Percentiles rank a stretch among this genome's conserved stretches.
Evolutionary conservation across 2,113 vertebrate species (phyloP).

Genomic region (Hyla sarda): DNA sequence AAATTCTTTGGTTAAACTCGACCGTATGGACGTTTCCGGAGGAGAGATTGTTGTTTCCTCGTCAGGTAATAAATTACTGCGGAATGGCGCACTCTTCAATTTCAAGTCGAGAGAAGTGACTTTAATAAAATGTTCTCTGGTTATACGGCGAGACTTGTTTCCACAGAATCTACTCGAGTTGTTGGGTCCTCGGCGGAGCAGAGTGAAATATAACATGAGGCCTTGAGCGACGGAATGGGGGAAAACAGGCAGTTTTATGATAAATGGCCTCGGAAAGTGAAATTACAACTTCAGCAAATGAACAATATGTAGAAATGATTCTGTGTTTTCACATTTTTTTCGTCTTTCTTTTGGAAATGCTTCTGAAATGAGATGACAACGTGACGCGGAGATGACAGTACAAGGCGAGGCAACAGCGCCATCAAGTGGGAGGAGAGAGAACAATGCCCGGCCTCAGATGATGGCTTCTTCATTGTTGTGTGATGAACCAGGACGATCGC

Average conservation of each 20-base stretch:
- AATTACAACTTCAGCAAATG: conserved; percentile 69
- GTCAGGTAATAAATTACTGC: conserved; percentile 62
- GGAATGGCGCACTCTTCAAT: conserved; percentile 66
- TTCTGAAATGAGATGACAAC: background rate
- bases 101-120: conserved; percentile 66
- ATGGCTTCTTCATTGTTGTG: background rate
- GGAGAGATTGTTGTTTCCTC: conserved; percentile 61
- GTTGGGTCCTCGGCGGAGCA: conserved; percentile 62
- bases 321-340: conserved; percentile 50
- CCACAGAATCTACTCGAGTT: conserved; percentile 64
- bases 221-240: conserved; percentile 68
- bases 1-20: conserved; percentile 61
- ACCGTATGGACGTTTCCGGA: conserved; percentile 57
- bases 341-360: conserved; percentile 26
- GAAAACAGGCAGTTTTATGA: conserved; percentile 65
- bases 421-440: background rate
- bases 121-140: conserved; percentile 66
- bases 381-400: background rate
- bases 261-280: conserved; percentile 67
- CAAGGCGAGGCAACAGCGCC: conserved; percentile 30
- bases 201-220: conserved; percentile 61
- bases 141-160: conserved; percentile 67
- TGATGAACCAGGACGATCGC: background rate
- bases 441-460: background rate
- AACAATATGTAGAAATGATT: conserved; percentile 63